These are phyloP conservation scores for Pristionchus exspectatus DNA, from an alignment of 2,888 invertebrate genomes.

Conservation along the genomic window DNA sequence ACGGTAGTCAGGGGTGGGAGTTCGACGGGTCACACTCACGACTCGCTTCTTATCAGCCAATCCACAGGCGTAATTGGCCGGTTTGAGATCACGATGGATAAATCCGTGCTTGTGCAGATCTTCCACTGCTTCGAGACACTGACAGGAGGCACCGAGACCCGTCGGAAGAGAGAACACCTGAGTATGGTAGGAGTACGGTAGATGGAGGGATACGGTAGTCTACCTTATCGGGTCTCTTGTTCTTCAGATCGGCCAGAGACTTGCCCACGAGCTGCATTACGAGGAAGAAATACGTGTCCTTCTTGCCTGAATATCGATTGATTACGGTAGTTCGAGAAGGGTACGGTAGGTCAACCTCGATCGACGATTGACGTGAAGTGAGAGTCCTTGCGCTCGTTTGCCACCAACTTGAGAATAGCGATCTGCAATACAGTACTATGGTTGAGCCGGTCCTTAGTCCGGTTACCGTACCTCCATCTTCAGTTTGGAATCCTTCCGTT, in stretches of 20 bases:
- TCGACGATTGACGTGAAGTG: slow-evolving; percentile 72
- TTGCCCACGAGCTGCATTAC: slow-evolving; percentile 71
- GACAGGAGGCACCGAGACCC: slow-evolving; percentile 66
- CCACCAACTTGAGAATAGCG: slow-evolving; percentile 69
- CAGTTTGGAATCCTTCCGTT: slow-evolving; percentile 69
- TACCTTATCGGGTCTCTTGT: slow-evolving; percentile 59
- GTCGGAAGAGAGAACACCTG: slow-evolving; percentile 65
- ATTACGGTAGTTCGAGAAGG: not conserved
- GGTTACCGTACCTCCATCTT: slow-evolving; percentile 57
- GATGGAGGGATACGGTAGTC: not conserved
- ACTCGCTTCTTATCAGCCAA: slow-evolving; percentile 55
- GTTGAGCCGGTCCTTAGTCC: not conserved
- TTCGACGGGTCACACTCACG: not conserved
- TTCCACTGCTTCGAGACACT: slow-evolving; percentile 74
- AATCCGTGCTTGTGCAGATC: slow-evolving; percentile 74
- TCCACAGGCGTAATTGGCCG: slow-evolving; percentile 72
- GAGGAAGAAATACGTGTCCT: slow-evolving; percentile 64
- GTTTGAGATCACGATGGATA: slow-evolving; percentile 74
- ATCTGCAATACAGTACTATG: slow-evolving; percentile 58
- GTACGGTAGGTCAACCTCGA: slow-evolving; percentile 22
- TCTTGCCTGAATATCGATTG: slow-evolving; percentile 28
- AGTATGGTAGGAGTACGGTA: not conserved
- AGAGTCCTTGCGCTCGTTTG: slow-evolving; percentile 57
- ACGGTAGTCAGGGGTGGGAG: not conserved
- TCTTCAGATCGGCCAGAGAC: slow-evolving; percentile 68